Evolutionary conservation across 2,797 vertebrate genomes (phyloP), one percentile per base, ranked within the genome.

Genomic region (Acomys russatus): DNA sequence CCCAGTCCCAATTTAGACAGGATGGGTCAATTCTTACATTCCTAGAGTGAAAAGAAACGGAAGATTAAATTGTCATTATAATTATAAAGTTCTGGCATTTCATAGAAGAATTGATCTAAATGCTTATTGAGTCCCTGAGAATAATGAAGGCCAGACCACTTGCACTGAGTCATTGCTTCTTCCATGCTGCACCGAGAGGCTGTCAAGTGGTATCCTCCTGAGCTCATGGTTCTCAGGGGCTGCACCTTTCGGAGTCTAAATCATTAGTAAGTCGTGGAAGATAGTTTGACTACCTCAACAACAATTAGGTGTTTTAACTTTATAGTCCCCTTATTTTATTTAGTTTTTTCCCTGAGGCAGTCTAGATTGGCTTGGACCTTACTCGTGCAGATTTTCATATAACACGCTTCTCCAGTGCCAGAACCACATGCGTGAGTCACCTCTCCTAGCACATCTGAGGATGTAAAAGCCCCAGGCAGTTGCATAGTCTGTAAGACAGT

Each of bases 41-140:
- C 51, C 78, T 63, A 85, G 12, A 63, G 10, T 71, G 8, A 92
- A 95, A 90, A 23, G 1, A 30, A 96, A 93, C 80, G 63, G 70
- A 70, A 96, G 95, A 64, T 87, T 90, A 90, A 95, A 91, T 78
- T 33, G 49, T 9, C 9, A 73, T 92, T 95, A 92, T 92, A 71
- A 95, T 95, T 89, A 44, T 44, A 88, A 89, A 91, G 66, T 80
- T 90, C 89, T 70, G 83, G 9, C 15, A 33, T 74, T 61, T 30
- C 44, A 74, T 33, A 61, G 6, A 74, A 56, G 23, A 88, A 74
- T 88, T 0, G 66, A 23, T 82, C 66, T 54, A 90, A 85, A 90
- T 17, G 14, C 49, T 82, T 87, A 9, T 84, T 95, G 33, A 76
- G 23, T 64, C 23, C 38, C 20, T 20, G 44, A 8, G 49, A 90